Evolutionary conservation across 2,888 invertebrate species (phyloP).

Genomic region (Brachynemurus nebulosus): DNA sequence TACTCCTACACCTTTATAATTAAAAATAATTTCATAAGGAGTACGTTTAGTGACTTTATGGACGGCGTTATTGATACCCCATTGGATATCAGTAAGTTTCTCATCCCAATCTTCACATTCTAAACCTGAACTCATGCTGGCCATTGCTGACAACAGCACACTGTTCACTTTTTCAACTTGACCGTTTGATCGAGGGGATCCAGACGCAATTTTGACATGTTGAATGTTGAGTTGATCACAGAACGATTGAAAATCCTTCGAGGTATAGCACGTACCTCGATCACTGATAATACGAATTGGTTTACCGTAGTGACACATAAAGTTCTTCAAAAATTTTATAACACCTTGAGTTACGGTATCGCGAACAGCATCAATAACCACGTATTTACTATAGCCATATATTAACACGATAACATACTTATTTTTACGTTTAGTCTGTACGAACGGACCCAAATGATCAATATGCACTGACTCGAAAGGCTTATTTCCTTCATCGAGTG

Average conservation of each 20-base stretch:
- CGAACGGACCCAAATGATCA: constrained; percentile 14
- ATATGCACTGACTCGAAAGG: constrained; percentile 13
- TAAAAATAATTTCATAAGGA: constrained; percentile 3
- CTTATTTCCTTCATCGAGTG: constrained; percentile 10
- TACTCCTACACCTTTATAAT: too few species aligned
- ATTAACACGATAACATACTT: neutral
- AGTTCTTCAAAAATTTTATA: constrained; percentile 20
- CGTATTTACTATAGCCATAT: neutral
- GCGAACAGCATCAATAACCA: neutral
- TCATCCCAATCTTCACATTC: constrained; percentile 16
- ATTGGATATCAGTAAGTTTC: constrained; percentile 14
- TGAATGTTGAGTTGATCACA: constrained; percentile 16
- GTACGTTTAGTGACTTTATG: constrained; percentile 16
- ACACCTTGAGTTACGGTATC: constrained; percentile 9
- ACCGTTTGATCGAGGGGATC: constrained; percentile 18
- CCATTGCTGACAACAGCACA: constrained; percentile 16
- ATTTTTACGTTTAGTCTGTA: neutral
- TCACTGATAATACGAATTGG: constrained; percentile 15
- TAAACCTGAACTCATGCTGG: constrained; percentile 10
- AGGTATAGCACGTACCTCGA: constrained; percentile 21
- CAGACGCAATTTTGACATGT: constrained; percentile 18
- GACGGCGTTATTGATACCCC: constrained; percentile 14
- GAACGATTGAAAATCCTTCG: constrained; percentile 18
- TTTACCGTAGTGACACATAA: constrained; percentile 11
- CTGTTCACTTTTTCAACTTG: constrained; percentile 18